Evolutionary conservation across 2,888 invertebrate species (phyloP), one percentile per base, ranked within the genome.

Genomic region (Neoascia interrupta): DNA sequence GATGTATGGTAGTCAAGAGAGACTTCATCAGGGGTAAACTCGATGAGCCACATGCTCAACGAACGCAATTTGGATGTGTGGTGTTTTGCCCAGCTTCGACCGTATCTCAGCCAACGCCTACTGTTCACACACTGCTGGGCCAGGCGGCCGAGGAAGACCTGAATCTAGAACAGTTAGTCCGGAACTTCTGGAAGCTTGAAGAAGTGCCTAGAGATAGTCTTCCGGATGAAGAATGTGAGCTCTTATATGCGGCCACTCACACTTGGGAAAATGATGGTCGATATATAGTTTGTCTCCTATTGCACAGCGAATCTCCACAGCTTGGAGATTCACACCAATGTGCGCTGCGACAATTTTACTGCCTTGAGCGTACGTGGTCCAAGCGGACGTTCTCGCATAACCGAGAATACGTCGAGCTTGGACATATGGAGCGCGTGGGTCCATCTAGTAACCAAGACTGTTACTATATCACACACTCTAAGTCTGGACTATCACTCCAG

Each of bases 11-110:
- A 21, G 51, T 69, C 1, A 8, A 41, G n/a, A 34, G 31, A 41
- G 58, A 18, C 8, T 28, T 73, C 8, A 53, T 43, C 5, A 15
- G 5, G n/a, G 68, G 80, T 1, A 36, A 47, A 15, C 19, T 11
- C 21, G 11, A 49, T 5, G 41, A 66, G 31, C 81, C 81, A 5
- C 43, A 45, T 6, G 61, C 61, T n/a, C 54, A 64, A 18, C 45
- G 41, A 10, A 70, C 70, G 0, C 23, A 26, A 5, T 56, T 66
- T 5, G 81, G 70, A 19, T 79, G 72, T 60, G 56, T 66, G 6
- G 58, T 70, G 8, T 70, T 60, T 64, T 60, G 66, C 6, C 75
- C 63, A 19, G 58, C 81, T 11, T 28, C 45, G 3, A 13, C 53
- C 16, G 47, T 16, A 10, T 10, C 13, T 18, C 0, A 2, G 6